Evolutionary conservation across 2,113 vertebrate species (phyloP), one percentile per base, ranked within the genome.

Genomic region (Hippopotamus amphibius): DNA sequence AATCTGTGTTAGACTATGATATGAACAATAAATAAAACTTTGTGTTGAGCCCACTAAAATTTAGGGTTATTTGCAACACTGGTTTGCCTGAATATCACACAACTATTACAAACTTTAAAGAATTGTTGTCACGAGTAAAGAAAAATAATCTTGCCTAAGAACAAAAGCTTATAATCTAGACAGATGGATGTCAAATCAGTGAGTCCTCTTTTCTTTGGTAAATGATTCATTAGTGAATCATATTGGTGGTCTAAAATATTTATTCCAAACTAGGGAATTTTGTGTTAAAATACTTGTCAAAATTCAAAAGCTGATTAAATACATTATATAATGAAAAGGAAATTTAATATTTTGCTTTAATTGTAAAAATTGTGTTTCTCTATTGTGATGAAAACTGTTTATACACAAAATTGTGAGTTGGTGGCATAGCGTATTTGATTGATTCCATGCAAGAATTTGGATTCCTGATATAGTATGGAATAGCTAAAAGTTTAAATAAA

Each of bases 111-210:
- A 81, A 94, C 10, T 12, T 86, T 33, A 71, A 16, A 63, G 72
- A 91, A 65, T 65, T 82, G 14, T 72, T 82, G 19, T 91, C 41
- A 86, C 26, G 21, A 80, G 41, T 55, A 61, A 63, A 86, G 43
- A 43, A 84, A 74, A 71, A 91, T 71, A 79, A 86, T 71, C 72
- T 55, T 95, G n/a, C 43, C 81, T 61, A 79, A 71, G 14, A 86
- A 30, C 21, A 85, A 82, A 59, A 91, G 19, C 41, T 63, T 81
- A 41, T 28, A 3, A n/a, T 90, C 48, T 90, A 37, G 24, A 90
- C 55, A 83, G 68, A 46, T 66, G 37, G 28, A 22, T 66, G 22
- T 69, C 80, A 85, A 69, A 69, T 46, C 59, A 85, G 61, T 65
- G 41, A 68, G 21, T 24, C 21, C 22, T 55, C 41, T 59, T 81